Base-by-base conservation (phyloP, 2,113 vertebrate species). In the Pygathrix nemaeus region DNA sequence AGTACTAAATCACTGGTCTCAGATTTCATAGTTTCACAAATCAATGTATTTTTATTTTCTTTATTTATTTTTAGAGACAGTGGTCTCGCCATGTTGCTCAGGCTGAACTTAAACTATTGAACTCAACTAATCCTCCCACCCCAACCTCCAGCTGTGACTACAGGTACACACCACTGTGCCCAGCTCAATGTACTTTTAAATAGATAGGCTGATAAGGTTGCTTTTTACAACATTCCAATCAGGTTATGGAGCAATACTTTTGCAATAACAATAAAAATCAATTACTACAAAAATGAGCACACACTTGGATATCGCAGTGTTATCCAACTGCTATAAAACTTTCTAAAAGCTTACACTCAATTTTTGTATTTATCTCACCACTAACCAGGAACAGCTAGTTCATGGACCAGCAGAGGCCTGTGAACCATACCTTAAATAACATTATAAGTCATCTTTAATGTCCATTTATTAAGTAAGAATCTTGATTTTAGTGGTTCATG, bases 11-110 rank as follows among this genome's bases (percentile, higher is more conserved):
- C 30, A 72, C 8, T 90, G 59, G 45, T 82, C 73, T 93, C 66
- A 90, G 32, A 87, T 87, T 93, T 95, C 35, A 72, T 27, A 87
- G 93, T 87, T 93, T 97, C 86, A 95, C 43, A 78, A 9, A 87
- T 66, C n/a, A 95, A 70, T 72, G 2, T 81, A 87, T 59, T 82
- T 89, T 94, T 38, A 81, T 76, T 7, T 75, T 75, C 23, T 40
- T 75, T 45, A 45, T 30, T 76, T 25, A 48, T 76, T 48, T 76
- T 16, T 18, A 16, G 14, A 78, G 43, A 78, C 27, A 78, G 27
- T 64, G 43, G 75, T 78, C 75, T 78, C 25, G 16, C 27, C 45
- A 30, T 45, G 73, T 45, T 45, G 72, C 23, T 43, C 25, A 30
- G 43, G 25, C 73, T 76, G 40, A 25, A 30, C 75, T 78, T 78